Base-by-base conservation (phyloP, 2,888 invertebrate genomes). In the Calameuta pallipes region DNA sequence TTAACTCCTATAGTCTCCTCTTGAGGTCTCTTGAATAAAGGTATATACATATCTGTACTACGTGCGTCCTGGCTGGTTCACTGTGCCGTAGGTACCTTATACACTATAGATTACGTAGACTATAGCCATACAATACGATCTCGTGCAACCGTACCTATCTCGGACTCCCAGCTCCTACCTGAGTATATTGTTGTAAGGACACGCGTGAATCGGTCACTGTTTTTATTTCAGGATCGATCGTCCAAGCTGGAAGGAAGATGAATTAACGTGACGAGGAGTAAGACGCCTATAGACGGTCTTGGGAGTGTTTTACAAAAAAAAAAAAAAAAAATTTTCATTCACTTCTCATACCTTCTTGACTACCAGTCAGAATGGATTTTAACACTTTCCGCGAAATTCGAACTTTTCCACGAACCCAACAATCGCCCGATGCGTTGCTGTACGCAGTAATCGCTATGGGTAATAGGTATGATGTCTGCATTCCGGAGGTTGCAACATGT, bases 401-500 rank as follows among this genome's bases (percentile, higher is more conserved):
- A 0, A 56, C 9, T 56, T 56, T 56, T 56, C 23, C 56, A 56
- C 23, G 56, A 56, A 56, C 6, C 56, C 56, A 56, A 15, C 23
- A 56, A 23, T 15, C 56, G 23, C 23, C 23, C 56, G 56, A 56
- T 56, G 56, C 56, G 56, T 56, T 23, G 56, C 56, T 56, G 23
- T 56, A 56, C 56, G 56, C 56, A 56, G 56, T 56, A 56, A 56
- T 56, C 83, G 83, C 80, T 71, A 74, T 79, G 79, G 84, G 80
- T 82, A 81, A 56, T 56, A 81, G 80, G 85, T 82, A 86, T 83
- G 85, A 85, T 82, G 84, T 83, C 86, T 87, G 88, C 89, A 89
- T 89, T 90, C 89, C 89, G 84, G 82, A 84, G 86, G 85, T 87
- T 87, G 89, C 89, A 87, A 88, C 90, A 91, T 90, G 89, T 91